Conservation (phyloP, 1,140 invertebrate species). For the Cyclargus thomasi region DNA sequence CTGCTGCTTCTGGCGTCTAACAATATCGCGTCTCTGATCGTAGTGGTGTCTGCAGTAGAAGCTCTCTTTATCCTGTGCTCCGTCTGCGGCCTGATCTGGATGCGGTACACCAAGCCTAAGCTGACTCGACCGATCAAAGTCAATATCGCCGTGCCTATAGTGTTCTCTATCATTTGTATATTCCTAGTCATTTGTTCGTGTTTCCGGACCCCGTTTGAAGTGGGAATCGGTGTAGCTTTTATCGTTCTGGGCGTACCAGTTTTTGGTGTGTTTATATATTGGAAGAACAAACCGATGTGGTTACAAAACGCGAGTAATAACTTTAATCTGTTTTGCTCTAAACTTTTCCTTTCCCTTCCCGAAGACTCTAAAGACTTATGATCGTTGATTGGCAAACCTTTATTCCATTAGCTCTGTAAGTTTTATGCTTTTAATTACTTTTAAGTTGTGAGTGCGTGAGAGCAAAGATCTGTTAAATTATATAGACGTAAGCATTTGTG, state of each 20-base stretch:
- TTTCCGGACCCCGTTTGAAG: slow-evolving; percentile 84
- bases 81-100: slow-evolving; percentile 89
- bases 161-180: slow-evolving; percentile 89
- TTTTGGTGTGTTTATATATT: slow-evolving; percentile 89
- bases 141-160: slow-evolving; percentile 84
- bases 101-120: slow-evolving; percentile 86
- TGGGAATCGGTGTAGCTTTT: slow-evolving; percentile 88
- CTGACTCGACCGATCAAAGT: slow-evolving; percentile 86
- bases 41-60: slow-evolving; percentile 95
- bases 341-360: slow-evolving; percentile 84
- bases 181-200: slow-evolving; percentile 91
- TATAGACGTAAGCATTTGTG: slow-evolving; percentile 8
- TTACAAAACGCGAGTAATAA: slow-evolving; percentile 74
- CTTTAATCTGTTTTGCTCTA: slow-evolving; percentile 82
- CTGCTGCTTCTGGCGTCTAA: slow-evolving; percentile 87
- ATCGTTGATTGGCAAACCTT: slow-evolving; percentile 28
- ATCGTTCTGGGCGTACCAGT: slow-evolving; percentile 89
- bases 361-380: slow-evolving; percentile 76
- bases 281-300: slow-evolving; percentile 84
- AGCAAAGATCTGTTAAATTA: slow-evolving; percentile 26
- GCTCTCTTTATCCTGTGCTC: slow-evolving; percentile 94
- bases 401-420: slow-evolving; percentile 3
- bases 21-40: slow-evolving; percentile 93
- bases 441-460: slow-evolving; percentile 17
- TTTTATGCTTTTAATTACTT: slow-evolving; percentile 25